Conservation (phyloP, 2,797 vertebrate genomes). For the Podargus strigoides region DNA sequence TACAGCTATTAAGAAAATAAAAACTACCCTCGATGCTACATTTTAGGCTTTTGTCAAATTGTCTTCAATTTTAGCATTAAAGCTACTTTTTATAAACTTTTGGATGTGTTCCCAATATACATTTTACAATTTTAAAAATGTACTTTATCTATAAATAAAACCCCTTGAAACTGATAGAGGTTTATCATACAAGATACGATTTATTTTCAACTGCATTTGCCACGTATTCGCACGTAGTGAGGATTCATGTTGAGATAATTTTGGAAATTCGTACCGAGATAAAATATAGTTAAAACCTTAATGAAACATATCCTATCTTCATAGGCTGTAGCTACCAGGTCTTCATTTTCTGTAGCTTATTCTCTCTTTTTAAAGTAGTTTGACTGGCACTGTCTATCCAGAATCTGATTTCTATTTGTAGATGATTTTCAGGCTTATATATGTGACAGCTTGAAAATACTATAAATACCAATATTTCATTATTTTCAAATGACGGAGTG, state of each 20-base stretch:
- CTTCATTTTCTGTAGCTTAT: slow-evolving; percentile 28
- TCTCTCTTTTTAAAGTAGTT: slow-evolving; percentile 16
- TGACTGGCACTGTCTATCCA: neutral
- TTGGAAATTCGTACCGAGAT: slow-evolving; percentile 28
- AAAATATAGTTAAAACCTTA: slow-evolving; percentile 53
- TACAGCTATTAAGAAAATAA: slow-evolving; percentile 64
- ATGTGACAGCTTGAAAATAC: neutral
- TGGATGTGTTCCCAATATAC: slow-evolving; percentile 45
- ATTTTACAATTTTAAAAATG: slow-evolving; percentile 51
- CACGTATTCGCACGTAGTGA: slow-evolving; percentile 34
- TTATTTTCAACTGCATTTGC: slow-evolving; percentile 45
- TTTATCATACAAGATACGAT: slow-evolving; percentile 34
- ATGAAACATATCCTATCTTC: slow-evolving; percentile 21
- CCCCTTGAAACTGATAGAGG: slow-evolving; percentile 33
- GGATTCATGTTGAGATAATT: slow-evolving; percentile 40
- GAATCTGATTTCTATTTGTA: slow-evolving; percentile 16
- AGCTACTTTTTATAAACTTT: slow-evolving; percentile 57
- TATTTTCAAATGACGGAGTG: slow-evolving; percentile 8
- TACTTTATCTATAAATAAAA: slow-evolving; percentile 50
- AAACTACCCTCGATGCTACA: slow-evolving; percentile 2
- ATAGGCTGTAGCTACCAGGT: slow-evolving; percentile 21
- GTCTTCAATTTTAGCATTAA: slow-evolving; percentile 55
- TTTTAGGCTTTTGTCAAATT: slow-evolving; percentile 53
- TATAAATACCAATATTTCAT: slow-evolving; percentile 7
- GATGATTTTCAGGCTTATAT: slow-evolving; percentile 4